phyloP scores from a whole-genome alignment of 2,797 vertebrate genomes.

The Simalia tracyae region DNA sequence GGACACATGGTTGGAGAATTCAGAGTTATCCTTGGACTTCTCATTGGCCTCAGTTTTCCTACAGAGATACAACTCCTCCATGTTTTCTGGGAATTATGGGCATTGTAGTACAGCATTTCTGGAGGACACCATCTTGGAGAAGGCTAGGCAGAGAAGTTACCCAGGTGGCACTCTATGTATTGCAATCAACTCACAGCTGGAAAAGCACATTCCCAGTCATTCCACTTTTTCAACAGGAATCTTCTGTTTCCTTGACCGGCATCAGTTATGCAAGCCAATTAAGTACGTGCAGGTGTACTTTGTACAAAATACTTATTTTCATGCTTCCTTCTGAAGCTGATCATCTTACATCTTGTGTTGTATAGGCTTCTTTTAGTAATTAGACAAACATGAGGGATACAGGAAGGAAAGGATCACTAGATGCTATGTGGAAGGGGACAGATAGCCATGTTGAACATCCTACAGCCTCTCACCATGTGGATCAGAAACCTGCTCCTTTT shows the following conservation, averaged over 20 bases:
- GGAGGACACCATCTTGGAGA: background rate
- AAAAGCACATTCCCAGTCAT: background rate
- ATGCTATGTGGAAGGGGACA: too few species aligned
- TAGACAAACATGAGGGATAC: background rate
- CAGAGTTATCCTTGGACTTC: background rate
- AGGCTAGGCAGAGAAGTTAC: background rate
- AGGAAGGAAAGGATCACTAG: background rate
- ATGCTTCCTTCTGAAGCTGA: background rate
- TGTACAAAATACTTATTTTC: constrained; percentile 2
- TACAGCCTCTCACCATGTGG: background rate
- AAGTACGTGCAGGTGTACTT: background rate
- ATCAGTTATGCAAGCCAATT: constrained; percentile 6
- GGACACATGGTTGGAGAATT: background rate
- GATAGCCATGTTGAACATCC: background rate
- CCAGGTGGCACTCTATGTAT: background rate
- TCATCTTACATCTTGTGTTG: background rate
- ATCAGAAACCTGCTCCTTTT: background rate
- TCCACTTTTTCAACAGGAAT: background rate
- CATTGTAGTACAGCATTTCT: background rate
- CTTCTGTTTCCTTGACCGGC: background rate
- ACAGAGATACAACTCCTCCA: background rate
- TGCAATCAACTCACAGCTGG: background rate
- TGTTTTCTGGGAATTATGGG: background rate
- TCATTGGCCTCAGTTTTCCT: background rate
- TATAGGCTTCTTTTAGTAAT: background rate